Conservation (phyloP, 2,888 invertebrate genomes). For the Yponomeuta plumbellus region DNA sequence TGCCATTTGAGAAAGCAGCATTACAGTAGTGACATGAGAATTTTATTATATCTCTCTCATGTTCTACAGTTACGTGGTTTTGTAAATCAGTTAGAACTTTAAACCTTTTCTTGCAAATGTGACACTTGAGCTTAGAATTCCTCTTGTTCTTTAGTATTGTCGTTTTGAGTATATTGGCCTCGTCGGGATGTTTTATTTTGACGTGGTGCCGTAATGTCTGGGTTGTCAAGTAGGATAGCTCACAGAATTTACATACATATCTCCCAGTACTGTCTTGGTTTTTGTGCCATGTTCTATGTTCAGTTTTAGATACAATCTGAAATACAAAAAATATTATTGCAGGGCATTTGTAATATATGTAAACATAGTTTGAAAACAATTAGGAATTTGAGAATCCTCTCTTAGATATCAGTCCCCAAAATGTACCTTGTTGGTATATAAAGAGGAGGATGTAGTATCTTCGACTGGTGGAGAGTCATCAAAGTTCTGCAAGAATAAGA, state of each 20-base stretch:
- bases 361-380: no score
- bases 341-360: no score
- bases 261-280: conserved; percentile 28
- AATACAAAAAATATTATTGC: conserved; percentile 13
- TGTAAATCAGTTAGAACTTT: conserved; percentile 26
- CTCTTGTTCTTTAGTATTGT: conserved; percentile 28
- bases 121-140: conserved; percentile 30
- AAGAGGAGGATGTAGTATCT: neutral
- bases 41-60: conserved; percentile 24
- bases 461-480: neutral
- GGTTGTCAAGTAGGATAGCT: conserved; percentile 32
- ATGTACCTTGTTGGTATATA: neutral
- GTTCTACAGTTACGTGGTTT: conserved; percentile 26
- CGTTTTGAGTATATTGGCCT: conserved; percentile 26
- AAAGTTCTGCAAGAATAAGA: neutral
- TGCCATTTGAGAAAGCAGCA: conserved; percentile 27
- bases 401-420: neutral
- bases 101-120: conserved; percentile 33
- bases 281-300: conserved; percentile 28
- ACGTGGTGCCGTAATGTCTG: conserved; percentile 34
- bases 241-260: conserved; percentile 37
- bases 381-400: no score
- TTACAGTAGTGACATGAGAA: conserved; percentile 31
- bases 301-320: conserved; percentile 20
- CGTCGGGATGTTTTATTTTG: conserved; percentile 30